phyloP scores from a whole-genome alignment of 2,888 invertebrate species.

The Neoitamus cyanurus region DNA sequence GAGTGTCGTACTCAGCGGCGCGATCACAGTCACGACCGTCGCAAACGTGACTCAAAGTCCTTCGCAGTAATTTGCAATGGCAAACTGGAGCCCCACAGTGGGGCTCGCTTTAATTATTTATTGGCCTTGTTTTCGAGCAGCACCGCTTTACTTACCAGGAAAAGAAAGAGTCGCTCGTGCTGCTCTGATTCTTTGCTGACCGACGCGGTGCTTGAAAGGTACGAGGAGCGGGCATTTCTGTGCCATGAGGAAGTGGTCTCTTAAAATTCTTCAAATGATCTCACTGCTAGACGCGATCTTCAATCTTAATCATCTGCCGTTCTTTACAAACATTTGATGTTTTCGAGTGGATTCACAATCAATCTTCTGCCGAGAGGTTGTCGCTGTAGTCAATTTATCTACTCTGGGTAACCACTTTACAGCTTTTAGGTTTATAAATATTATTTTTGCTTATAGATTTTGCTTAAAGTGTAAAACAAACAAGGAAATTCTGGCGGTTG shows the following conservation, averaged over 20 bases:
- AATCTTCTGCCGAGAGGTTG: background rate
- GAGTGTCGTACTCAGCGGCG: constrained; percentile 13
- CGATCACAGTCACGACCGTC: constrained; percentile 5
- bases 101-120: background rate
- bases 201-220: background rate
- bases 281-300: background rate
- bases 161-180: background rate
- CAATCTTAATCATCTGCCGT: background rate
- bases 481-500: too few relatives aligned
- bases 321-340: background rate
- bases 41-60: constrained; percentile 40
- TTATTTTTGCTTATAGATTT: too few relatives aligned
- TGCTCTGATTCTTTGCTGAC: background rate
- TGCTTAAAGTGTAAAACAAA: too few relatives aligned
- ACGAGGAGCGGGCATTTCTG: background rate
- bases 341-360: background rate
- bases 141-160: background rate
- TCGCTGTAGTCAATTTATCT: background rate
- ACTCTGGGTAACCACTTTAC: background rate
- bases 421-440: background rate
- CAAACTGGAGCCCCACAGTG: background rate
- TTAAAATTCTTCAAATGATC: background rate
- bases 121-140: background rate
- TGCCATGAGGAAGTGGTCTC: background rate
- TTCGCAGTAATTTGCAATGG: constrained; percentile 6